Base-by-base conservation (phyloP, 1,140 invertebrate genomes). In the Eupeodes corollae region DNA sequence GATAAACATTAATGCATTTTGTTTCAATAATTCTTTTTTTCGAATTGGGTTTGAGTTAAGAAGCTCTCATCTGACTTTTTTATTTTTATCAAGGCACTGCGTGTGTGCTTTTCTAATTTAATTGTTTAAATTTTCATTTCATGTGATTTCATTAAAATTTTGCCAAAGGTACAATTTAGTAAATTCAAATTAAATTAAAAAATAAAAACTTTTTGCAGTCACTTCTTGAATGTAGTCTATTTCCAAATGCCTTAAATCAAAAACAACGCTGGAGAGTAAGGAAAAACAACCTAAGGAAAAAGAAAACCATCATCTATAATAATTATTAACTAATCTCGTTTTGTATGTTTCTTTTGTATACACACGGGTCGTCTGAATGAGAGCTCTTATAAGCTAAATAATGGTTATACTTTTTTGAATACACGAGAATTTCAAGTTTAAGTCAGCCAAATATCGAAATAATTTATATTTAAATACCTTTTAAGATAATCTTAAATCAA, bases 251-350 rank as follows among this genome's bases (percentile, higher is more conserved):
- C 79, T 79, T 81, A 73, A 86, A 79, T 73, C 80, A 85, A 71
- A 85, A 87, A 75, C 85, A 87, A 79, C 83, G 81, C 73, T 86
- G 88, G 77, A 83, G 86, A 86, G 87, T 90, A 88, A 89, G 86
- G 84, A 52, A 49, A 52, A 50, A 19, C 19, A 11, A 5, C 26
- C 26, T 11, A 30, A 38, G 15, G 13, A 45, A 45, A 45, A 45
- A 34, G 15, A 18, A 34, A 34, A 45, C 44, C 15, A 19, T 26
- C 21, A 26, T 10, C 13, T n/a, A n/a, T n/a, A 44, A 18, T 31
- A 15, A n/a, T 15, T 15, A 32, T n/a, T 33, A 31, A 33, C 15
- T 16, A 16, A 16, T 32, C 16, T 32, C 16, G 14, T 42, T 14
- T 32, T n/a, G 32, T 16, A 8, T 12, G 19, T 44, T 11, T 33